These are phyloP conservation scores for Pyrgus malvae DNA, from an alignment of 2,888 invertebrate species.

Conservation along the genomic window DNA sequence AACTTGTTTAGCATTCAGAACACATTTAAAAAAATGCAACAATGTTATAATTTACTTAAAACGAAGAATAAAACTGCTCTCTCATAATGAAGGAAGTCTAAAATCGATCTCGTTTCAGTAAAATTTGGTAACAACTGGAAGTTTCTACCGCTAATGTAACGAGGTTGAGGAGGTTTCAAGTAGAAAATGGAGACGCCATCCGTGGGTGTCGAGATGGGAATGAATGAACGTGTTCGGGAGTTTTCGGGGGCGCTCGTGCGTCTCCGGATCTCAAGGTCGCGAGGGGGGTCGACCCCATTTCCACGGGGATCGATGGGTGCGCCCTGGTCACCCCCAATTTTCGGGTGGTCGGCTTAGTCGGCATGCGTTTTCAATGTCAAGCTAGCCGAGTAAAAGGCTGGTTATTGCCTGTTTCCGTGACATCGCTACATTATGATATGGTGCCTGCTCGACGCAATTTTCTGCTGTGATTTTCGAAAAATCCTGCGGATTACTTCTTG, in stretches of 20 bases:
- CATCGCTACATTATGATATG: slow-evolving; percentile 45
- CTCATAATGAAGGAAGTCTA: no score
- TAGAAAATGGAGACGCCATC: slow-evolving; percentile 42
- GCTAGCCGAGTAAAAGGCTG: slow-evolving; percentile 62
- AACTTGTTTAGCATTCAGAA: neutral
- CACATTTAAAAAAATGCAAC: neutral
- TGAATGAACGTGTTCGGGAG: slow-evolving; percentile 69
- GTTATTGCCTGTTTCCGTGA: slow-evolving; percentile 66
- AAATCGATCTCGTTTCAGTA: no score
- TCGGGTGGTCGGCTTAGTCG: slow-evolving; percentile 50
- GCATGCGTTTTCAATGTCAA: slow-evolving; percentile 77
- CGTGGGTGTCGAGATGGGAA: slow-evolving; percentile 49
- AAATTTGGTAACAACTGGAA: neutral
- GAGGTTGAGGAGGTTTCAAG: neutral
- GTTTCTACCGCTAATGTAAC: slow-evolving; percentile 1
- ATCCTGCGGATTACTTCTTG: slow-evolving; percentile 1
- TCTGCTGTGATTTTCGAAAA: slow-evolving; percentile 13
- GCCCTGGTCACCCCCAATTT: slow-evolving; percentile 58
- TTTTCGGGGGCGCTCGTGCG: slow-evolving; percentile 60
- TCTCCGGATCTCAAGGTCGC: slow-evolving; percentile 64
- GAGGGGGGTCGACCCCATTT: slow-evolving; percentile 66
- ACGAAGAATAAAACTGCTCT: no score
- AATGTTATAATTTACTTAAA: no score
- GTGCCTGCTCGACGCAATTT: slow-evolving; percentile 8
- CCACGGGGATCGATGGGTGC: slow-evolving; percentile 77